phyloP scores from a whole-genome alignment of 2,888 invertebrate species.

The Fragum whitleyi region DNA sequence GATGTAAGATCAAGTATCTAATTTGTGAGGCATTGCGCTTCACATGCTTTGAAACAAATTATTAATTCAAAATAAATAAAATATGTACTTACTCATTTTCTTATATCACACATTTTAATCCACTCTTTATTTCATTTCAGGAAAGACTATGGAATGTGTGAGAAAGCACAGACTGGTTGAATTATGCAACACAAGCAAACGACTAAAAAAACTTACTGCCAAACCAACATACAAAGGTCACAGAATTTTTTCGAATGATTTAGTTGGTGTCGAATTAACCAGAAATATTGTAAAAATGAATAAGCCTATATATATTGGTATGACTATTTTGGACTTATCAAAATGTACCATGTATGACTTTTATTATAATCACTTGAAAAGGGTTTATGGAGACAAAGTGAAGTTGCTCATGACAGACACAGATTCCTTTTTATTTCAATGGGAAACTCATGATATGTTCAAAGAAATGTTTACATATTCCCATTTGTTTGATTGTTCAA shows the following conservation, averaged over 20 bases:
- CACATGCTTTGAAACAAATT: not conserved
- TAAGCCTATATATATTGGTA: constrained; percentile 84
- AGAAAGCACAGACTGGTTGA: constrained; percentile 81
- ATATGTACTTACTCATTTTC: not conserved
- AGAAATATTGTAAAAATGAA: constrained; percentile 69
- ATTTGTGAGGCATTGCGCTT: not conserved
- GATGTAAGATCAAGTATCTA: not conserved
- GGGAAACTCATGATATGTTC: constrained; percentile 44
- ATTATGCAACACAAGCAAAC: constrained; percentile 34
- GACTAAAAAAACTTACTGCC: constrained; percentile 37
- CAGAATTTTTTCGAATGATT: constrained; percentile 80
- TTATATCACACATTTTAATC: not conserved
- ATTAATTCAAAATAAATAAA: no score
- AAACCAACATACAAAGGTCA: constrained; percentile 57
- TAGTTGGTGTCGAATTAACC: constrained; percentile 81
- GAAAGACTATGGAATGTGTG: constrained; percentile 85
- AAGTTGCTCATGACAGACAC: constrained; percentile 46
- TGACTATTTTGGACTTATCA: constrained; percentile 83
- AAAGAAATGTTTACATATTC: constrained; percentile 39
- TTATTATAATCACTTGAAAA: constrained; percentile 78
- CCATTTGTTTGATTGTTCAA: constrained; percentile 47
- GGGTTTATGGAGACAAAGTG: constrained; percentile 66
- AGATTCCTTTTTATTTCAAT: constrained; percentile 44
- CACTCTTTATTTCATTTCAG: constrained; percentile 64
- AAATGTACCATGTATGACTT: constrained; percentile 84